Percentiles rank a stretch among this genome's conserved stretches.
These are phyloP conservation scores for Caenorhabditis doughertyi DNA, from an alignment of 2,888 invertebrate species.

Conservation along the genomic window DNA sequence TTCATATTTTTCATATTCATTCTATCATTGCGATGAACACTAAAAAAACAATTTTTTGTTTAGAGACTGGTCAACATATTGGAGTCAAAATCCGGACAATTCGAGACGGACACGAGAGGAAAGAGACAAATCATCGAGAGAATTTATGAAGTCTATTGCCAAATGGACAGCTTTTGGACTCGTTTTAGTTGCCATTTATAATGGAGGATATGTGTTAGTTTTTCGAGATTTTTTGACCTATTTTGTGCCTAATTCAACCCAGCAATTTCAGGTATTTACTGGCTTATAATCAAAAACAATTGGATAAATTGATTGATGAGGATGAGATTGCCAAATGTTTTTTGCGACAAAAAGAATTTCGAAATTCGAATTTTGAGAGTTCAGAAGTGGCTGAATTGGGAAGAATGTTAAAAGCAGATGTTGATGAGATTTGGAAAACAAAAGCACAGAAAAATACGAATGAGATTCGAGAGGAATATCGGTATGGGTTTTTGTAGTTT, in stretches of 20 bases:
- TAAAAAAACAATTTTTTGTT: no score
- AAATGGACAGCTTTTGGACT: constrained; percentile 73
- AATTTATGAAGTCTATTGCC: constrained; percentile 70
- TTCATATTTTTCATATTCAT: no score
- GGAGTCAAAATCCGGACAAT: constrained; percentile 53
- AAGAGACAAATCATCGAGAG: constrained; percentile 50
- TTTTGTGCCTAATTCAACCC: not conserved
- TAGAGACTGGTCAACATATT: constrained; percentile 62
- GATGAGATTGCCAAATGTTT: constrained; percentile 80
- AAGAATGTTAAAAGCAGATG: constrained; percentile 74
- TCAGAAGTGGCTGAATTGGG: constrained; percentile 70
- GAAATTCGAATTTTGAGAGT: constrained; percentile 63
- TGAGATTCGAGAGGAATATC: constrained; percentile 75
- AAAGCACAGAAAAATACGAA: constrained; percentile 63
- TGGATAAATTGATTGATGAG: constrained; percentile 74
- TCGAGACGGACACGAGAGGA: constrained; percentile 40
- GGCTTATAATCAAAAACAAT: constrained; percentile 64
- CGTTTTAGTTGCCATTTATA: constrained; percentile 72
- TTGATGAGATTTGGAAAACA: constrained; percentile 75
- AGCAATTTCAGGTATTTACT: constrained; percentile 67
- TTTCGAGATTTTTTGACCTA: not conserved
- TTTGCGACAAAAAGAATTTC: constrained; percentile 76
- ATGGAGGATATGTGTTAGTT: constrained; percentile 76
- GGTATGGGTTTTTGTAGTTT: no score
- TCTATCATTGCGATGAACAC: no score